phyloP scores from a whole-genome alignment of 2,888 invertebrate species.

The Hyles lineata region DNA sequence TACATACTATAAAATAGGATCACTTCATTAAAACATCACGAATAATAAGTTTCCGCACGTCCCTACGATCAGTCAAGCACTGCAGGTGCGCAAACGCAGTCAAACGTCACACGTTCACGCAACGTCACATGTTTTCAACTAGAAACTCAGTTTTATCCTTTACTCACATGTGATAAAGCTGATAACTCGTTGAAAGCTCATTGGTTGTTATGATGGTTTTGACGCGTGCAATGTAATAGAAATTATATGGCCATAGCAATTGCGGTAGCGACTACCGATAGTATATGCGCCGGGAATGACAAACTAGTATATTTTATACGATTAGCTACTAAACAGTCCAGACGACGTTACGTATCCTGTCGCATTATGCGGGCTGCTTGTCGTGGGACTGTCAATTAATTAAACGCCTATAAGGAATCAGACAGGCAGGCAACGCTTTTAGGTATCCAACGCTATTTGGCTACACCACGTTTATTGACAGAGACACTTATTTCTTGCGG shows the following conservation, averaged over 20 bases:
- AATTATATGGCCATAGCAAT: slow-evolving; percentile 59
- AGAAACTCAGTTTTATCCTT: slow-evolving; percentile 34
- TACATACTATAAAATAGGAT: slow-evolving; percentile 42
- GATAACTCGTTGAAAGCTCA: not conserved
- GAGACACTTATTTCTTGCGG: slow-evolving; percentile 7
- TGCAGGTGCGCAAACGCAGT: slow-evolving; percentile 64
- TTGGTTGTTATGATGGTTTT: not conserved
- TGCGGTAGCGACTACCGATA: slow-evolving; percentile 61
- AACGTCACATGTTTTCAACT: slow-evolving; percentile 39
- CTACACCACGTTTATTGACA: slow-evolving; percentile 6
- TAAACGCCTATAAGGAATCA: slow-evolving; percentile 29
- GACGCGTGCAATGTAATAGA: slow-evolving; percentile 10
- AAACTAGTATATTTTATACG: slow-evolving; percentile 56
- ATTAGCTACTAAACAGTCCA: slow-evolving; percentile 52
- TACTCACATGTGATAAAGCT: not conserved
- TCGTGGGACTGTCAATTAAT: slow-evolving; percentile 29
- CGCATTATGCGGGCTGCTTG: slow-evolving; percentile 33
- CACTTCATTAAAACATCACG: slow-evolving; percentile 48
- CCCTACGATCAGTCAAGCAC: slow-evolving; percentile 62
- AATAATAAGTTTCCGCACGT: slow-evolving; percentile 56
- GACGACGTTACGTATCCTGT: slow-evolving; percentile 45
- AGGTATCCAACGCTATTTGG: slow-evolving; percentile 16
- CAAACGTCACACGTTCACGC: slow-evolving; percentile 43
- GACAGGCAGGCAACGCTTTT: slow-evolving; percentile 21
- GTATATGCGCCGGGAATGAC: slow-evolving; percentile 66